A percentile compares a stretch with the other conserved stretches of the same genome.
These are phyloP conservation scores for Vulpes lagopus DNA, from an alignment of 2,113 vertebrate genomes.

Conservation along the genomic window DNA sequence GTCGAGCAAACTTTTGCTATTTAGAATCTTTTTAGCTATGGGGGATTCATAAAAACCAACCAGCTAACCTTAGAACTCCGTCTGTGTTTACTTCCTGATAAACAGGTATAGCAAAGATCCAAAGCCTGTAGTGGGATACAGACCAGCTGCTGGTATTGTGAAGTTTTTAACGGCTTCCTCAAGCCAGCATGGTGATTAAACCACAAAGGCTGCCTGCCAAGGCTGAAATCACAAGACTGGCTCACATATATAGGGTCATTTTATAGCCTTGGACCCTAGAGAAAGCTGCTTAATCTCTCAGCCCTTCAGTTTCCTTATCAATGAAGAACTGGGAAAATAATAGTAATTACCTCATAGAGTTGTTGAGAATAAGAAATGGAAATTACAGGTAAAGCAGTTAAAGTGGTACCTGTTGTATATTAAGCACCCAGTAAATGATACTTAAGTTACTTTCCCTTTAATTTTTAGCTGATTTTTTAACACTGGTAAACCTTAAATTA, in stretches of 20 bases:
- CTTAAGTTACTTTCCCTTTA: background rate
- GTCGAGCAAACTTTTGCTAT: background rate
- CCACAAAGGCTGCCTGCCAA: background rate
- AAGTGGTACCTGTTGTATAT: background rate
- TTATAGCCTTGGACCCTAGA: background rate
- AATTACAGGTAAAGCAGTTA: background rate
- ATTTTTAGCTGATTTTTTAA: background rate
- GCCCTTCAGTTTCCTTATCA: background rate
- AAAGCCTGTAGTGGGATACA: background rate
- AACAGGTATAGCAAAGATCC: background rate
- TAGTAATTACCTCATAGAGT: background rate
- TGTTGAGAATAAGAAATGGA: background rate
- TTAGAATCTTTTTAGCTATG: background rate
- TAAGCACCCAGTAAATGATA: background rate
- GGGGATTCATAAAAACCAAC: background rate
- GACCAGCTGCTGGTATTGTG: background rate
- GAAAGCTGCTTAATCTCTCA: background rate
- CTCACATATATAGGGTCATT: background rate
- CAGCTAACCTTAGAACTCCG: background rate
- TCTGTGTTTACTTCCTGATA: background rate
- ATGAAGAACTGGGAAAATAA: background rate
- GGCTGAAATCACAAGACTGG: background rate
- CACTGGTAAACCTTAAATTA: background rate
- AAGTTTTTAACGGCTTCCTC: background rate
- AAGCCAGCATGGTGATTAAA: background rate